A percentile compares a stretch with the other conserved stretches of the same genome.
Conservation (phyloP, 2,888 invertebrate genomes). For the Chloroclystis v-ata region DNA sequence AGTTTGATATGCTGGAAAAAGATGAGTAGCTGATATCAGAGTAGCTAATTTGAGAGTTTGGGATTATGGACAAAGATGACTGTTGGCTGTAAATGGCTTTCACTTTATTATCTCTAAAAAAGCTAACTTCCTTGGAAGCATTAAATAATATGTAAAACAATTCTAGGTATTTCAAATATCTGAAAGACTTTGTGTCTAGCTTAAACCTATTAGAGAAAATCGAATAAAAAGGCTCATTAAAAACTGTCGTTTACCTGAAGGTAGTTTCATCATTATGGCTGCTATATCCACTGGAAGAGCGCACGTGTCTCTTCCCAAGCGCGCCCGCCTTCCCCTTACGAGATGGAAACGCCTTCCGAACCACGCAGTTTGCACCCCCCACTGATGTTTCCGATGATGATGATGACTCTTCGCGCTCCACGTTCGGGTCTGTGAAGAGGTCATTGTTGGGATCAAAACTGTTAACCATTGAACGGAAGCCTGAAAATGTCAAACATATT, state of each 20-base stretch:
- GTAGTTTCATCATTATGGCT: constrained; percentile 92
- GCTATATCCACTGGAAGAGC: constrained; percentile 88
- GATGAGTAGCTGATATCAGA: background rate
- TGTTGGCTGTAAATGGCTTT: no score
- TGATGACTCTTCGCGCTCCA: constrained; percentile 85
- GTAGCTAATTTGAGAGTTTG: background rate
- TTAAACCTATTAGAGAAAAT: no score
- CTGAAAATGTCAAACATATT: no score
- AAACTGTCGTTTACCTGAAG: constrained; percentile 84
- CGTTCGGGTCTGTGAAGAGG: constrained; percentile 69
- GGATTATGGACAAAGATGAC: no score
- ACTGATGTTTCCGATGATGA: constrained; percentile 88
- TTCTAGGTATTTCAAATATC: no score
- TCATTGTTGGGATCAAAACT: no score
- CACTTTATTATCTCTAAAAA: no score
- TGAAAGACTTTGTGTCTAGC: no score
- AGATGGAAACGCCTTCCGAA: constrained; percentile 83
- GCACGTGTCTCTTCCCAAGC: constrained; percentile 84
- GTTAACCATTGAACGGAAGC: no score
- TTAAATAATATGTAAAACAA: no score
- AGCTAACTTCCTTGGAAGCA: no score
- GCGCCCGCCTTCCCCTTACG: constrained; percentile 82
- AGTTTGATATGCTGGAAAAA: constrained; percentile 83
- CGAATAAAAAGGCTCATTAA: no score
- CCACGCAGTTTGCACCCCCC: constrained; percentile 80